Percentiles rank a stretch among this genome's conserved stretches.
Evolutionary conservation across 2,888 invertebrate species (phyloP).

Genomic region (Sminthurinus aureus): DNA sequence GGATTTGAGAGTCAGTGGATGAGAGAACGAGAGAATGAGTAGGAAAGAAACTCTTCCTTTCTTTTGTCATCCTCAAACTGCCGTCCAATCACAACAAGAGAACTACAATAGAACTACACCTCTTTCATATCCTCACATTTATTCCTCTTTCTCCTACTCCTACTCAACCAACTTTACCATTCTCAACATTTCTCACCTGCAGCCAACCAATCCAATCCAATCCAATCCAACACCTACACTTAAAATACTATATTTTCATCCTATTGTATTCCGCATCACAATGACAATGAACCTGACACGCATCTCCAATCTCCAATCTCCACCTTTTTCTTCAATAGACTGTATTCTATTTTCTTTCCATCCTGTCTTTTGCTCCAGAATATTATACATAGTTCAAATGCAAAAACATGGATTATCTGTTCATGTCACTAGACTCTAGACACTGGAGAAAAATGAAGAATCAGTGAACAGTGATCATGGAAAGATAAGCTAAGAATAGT

Average conservation of each 20-base stretch:
- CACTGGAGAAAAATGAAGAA: too few relatives aligned
- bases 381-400: background rate
- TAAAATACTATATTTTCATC: too few relatives aligned
- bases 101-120: too few relatives aligned
- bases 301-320: constrained; percentile 12
- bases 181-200: background rate
- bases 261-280: background rate
- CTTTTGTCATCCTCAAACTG: too few relatives aligned
- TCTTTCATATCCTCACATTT: too few relatives aligned
- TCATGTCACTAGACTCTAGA: background rate
- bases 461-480: too few relatives aligned
- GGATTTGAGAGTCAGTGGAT: too few relatives aligned
- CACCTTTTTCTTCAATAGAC: background rate
- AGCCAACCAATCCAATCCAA: background rate
- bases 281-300: background rate
- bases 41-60: too few relatives aligned
- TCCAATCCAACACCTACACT: background rate
- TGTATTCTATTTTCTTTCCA: background rate
- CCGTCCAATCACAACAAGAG: too few relatives aligned
- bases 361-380: background rate
- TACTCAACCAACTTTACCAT: too few relatives aligned
- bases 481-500: too few relatives aligned
- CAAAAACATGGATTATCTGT: background rate
- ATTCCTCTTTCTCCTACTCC: background rate
- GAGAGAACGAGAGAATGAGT: too few relatives aligned